These are phyloP conservation scores for Thyatira batis DNA, from an alignment of 2,888 invertebrate species.

Conservation along the genomic window DNA sequence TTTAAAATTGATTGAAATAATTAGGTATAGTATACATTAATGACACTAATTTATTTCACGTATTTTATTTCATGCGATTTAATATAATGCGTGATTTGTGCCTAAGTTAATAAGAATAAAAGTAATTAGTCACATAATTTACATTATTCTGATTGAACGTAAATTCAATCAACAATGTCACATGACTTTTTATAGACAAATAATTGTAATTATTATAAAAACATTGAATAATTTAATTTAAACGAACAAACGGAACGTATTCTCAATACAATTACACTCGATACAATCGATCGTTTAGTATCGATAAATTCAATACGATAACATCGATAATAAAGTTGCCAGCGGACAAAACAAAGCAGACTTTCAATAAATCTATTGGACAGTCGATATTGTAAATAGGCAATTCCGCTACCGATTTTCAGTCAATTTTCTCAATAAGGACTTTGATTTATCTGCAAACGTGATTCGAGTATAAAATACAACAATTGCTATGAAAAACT, in stretches of 20 bases:
- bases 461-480: background rate
- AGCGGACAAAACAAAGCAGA: background rate
- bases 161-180: slow-evolving; percentile 23
- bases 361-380: background rate
- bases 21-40: slow-evolving; percentile 4
- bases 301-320: background rate
- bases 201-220: slow-evolving; percentile 11
- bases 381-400: background rate
- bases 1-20: background rate
- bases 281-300: background rate
- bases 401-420: background rate
- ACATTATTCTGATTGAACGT: slow-evolving; percentile 22
- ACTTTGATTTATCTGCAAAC: background rate
- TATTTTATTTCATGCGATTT: slow-evolving; percentile 10
- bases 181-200: slow-evolving; percentile 15
- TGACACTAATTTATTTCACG: slow-evolving; percentile 18
- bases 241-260: background rate
- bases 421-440: background rate
- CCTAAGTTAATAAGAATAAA: background rate
- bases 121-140: slow-evolving; percentile 19
- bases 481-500: background rate
- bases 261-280: background rate
- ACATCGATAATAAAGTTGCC: background rate
- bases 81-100: slow-evolving; percentile 26
- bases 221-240: background rate